Conservation (phyloP, 2,888 invertebrate species). For the Lymantria monacha region DNA sequence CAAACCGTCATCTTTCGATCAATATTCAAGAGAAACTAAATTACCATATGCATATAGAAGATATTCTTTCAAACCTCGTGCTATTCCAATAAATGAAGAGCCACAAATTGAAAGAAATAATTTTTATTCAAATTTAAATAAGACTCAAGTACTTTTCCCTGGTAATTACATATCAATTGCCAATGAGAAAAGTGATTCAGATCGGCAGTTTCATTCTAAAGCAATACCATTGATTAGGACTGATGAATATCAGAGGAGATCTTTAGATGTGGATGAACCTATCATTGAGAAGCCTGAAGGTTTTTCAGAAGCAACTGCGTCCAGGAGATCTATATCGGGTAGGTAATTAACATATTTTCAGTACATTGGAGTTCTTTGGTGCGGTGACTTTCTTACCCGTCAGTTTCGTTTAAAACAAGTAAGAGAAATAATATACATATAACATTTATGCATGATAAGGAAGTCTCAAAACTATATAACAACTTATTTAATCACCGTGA, state of each 20-base stretch:
- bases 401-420: too few relatives aligned
- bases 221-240: slow-evolving; percentile 66
- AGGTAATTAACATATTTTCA: slow-evolving; percentile 36
- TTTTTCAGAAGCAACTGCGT: slow-evolving; percentile 51
- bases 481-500: too few relatives aligned
- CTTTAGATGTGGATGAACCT: slow-evolving; percentile 57
- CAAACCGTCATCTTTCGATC: slow-evolving; percentile 51
- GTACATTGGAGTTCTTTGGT: too few relatives aligned
- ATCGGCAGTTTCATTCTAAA: slow-evolving; percentile 52
- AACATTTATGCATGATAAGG: too few relatives aligned
- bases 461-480: too few relatives aligned
- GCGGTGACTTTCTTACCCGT: too few relatives aligned
- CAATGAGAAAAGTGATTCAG: slow-evolving; percentile 61
- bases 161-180: slow-evolving; percentile 77
- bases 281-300: slow-evolving; percentile 59
- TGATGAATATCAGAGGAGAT: slow-evolving; percentile 57
- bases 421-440: too few relatives aligned
- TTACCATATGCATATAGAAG: slow-evolving; percentile 38
- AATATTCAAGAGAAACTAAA: slow-evolving; percentile 38
- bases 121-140: slow-evolving; percentile 59
- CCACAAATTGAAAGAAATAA: slow-evolving; percentile 53
- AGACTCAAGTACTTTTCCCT: slow-evolving; percentile 69
- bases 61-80: slow-evolving; percentile 66
- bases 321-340: slow-evolving; percentile 74
- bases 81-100: slow-evolving; percentile 54